These are phyloP conservation scores for Pasiphila rectangulata DNA, from an alignment of 2,888 invertebrate genomes.

Conservation along the genomic window DNA sequence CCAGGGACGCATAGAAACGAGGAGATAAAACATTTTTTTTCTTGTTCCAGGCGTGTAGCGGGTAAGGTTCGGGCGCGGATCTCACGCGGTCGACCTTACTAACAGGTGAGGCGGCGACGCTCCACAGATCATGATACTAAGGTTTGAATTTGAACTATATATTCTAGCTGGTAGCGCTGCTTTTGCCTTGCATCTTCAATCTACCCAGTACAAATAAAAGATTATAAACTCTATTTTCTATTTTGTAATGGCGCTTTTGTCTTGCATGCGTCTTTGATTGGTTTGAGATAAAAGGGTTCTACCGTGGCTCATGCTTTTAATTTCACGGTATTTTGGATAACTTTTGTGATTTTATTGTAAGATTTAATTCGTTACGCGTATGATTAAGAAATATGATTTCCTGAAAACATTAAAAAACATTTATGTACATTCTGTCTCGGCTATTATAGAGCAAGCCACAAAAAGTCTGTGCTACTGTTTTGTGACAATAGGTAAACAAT, in stretches of 20 bases:
- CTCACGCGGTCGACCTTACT: conserved; percentile 76
- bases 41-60: conserved; percentile 63
- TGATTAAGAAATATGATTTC: not conserved
- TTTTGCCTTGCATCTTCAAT: conserved; percentile 21
- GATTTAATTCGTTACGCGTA: not conserved
- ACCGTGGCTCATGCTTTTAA: conserved; percentile 39
- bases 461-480: too few species aligned
- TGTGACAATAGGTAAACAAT: too few species aligned
- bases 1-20: not conserved
- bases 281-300: conserved; percentile 18
- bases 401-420: not conserved
- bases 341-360: conserved; percentile 7
- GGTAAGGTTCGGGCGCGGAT: conserved; percentile 74
- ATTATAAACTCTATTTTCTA: conserved; percentile 62
- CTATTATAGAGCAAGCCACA: too few species aligned
- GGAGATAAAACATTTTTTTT: conserved; percentile 1
- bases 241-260: conserved; percentile 28
- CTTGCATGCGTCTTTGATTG: conserved; percentile 14
- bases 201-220: conserved; percentile 32
- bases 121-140: conserved; percentile 79
- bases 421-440: not conserved
- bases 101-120: conserved; percentile 79
- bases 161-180: conserved; percentile 31
- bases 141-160: conserved; percentile 74
- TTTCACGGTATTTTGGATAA: conserved; percentile 37